Conservation (phyloP, 2,113 vertebrate genomes). For the Nerophis lumbriciformis region DNA sequence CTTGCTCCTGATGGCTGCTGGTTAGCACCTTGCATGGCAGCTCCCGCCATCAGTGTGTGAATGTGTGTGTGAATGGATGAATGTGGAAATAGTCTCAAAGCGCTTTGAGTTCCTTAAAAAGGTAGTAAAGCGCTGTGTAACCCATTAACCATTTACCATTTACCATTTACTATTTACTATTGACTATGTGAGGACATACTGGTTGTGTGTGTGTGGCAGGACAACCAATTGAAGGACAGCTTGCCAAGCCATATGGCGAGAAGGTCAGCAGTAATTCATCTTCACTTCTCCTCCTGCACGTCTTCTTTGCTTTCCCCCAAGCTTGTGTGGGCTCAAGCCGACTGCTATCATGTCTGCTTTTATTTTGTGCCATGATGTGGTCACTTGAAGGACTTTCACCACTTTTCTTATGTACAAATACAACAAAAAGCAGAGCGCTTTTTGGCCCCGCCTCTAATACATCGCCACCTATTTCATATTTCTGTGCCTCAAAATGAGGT, state of each 20-base stretch:
- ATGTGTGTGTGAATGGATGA: no score
- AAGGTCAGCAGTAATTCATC: not conserved
- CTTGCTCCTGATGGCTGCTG: no score
- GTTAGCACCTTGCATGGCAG: no score
- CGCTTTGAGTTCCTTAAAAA: no score
- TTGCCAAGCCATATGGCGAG: not conserved
- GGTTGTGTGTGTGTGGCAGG: not conserved
- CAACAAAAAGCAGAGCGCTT: not conserved
- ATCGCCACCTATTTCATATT: no score
- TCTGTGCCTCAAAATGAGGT: no score
- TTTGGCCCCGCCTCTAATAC: no score
- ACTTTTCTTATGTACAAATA: not conserved
- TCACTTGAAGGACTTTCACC: not conserved
- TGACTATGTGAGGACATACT: not conserved
- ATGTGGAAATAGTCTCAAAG: no score
- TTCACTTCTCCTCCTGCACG: not conserved
- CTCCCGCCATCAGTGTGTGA: no score
- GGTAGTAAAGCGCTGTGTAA: no score
- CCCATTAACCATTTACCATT: no score
- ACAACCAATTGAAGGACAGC: constrained; percentile 8
- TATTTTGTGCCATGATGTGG: not conserved
- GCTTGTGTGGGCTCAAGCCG: not conserved
- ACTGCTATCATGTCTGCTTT: not conserved
- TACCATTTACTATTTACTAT: no score
- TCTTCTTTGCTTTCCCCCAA: not conserved